Evolutionary conservation across 1,140 invertebrate species (phyloP).

Genomic region (Heliconius eleuchia): DNA sequence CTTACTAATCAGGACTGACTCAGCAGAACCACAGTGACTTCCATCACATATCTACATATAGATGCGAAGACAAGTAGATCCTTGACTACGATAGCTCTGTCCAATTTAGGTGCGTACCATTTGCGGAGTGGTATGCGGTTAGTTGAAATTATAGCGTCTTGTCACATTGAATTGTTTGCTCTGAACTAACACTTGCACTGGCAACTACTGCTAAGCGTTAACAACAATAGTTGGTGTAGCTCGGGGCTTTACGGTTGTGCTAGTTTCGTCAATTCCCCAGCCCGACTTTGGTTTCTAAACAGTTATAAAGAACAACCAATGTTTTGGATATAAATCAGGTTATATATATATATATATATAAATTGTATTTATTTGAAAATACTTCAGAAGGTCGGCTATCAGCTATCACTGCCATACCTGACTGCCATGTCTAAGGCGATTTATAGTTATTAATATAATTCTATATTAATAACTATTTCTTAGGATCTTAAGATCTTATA

Average conservation of each 20-base stretch:
- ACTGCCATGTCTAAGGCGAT: too few species aligned
- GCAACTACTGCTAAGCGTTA: neutral
- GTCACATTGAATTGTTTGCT: constrained; percentile 22
- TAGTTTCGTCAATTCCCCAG: neutral
- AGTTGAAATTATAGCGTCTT: constrained; percentile 12
- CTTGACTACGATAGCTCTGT: neutral
- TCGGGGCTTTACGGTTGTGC: neutral
- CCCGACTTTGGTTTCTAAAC: neutral
- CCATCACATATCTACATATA: too few species aligned
- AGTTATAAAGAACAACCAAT: neutral
- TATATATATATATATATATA: too few species aligned
- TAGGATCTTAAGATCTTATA: too few species aligned
- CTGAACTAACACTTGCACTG: constrained; percentile 13
- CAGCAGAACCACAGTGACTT: too few species aligned
- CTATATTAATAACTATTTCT: too few species aligned
- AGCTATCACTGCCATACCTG: too few species aligned
- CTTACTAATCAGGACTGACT: too few species aligned
- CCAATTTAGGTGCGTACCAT: constrained; percentile 17
- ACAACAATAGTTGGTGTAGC: constrained; percentile 4
- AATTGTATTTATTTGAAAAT: too few species aligned
- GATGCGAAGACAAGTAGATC: neutral
- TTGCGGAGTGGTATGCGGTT: constrained; percentile 9
- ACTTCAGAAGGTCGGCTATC: too few species aligned
- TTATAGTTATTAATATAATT: too few species aligned
- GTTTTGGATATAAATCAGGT: too few species aligned